Percentiles rank a stretch among this genome's conserved stretches.
Conservation (phyloP, 2,797 vertebrate genomes). For the Sebastiscus albofasciatus region DNA sequence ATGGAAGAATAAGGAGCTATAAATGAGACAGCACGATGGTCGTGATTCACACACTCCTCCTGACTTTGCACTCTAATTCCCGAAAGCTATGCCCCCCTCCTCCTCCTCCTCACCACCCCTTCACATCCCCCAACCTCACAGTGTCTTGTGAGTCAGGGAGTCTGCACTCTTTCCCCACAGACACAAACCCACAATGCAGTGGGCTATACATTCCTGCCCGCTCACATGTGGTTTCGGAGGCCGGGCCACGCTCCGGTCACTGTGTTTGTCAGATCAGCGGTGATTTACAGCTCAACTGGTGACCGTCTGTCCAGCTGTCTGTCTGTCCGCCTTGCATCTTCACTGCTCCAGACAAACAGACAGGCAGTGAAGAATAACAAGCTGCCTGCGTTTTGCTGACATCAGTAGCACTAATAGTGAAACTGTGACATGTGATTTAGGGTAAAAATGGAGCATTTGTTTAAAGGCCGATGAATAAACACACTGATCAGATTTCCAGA, state of each 20-base stretch:
- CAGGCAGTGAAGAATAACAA: background rate
- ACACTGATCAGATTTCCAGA: slow-evolving; percentile 66
- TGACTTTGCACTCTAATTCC: slow-evolving; percentile 53
- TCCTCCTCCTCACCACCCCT: background rate
- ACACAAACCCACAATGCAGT: slow-evolving; percentile 66
- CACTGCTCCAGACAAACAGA: slow-evolving; percentile 29
- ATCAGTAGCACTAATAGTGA: slow-evolving; percentile 25
- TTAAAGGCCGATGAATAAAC: slow-evolving; percentile 52
- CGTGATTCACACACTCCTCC: slow-evolving; percentile 65
- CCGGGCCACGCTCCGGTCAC: slow-evolving; percentile 61
- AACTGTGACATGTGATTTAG: slow-evolving; percentile 41
- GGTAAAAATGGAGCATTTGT: slow-evolving; percentile 44
- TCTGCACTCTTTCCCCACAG: slow-evolving; percentile 45
- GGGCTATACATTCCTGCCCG: slow-evolving; percentile 71
- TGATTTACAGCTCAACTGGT: slow-evolving; percentile 35
- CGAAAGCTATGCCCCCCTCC: slow-evolving; percentile 39
- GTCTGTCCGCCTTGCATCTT: slow-evolving; percentile 5
- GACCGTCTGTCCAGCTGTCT: slow-evolving; percentile 19
- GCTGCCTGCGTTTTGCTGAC: slow-evolving; percentile 15
- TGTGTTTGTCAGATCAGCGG: slow-evolving; percentile 29
- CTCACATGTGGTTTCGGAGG: slow-evolving; percentile 72
- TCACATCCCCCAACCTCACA: slow-evolving; percentile 44
- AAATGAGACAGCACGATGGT: background rate
- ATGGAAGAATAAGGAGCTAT: background rate
- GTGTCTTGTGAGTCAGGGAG: slow-evolving; percentile 73